Evolutionary conservation across 2,113 vertebrate species (phyloP).

Genomic region (Mus pahari): DNA sequence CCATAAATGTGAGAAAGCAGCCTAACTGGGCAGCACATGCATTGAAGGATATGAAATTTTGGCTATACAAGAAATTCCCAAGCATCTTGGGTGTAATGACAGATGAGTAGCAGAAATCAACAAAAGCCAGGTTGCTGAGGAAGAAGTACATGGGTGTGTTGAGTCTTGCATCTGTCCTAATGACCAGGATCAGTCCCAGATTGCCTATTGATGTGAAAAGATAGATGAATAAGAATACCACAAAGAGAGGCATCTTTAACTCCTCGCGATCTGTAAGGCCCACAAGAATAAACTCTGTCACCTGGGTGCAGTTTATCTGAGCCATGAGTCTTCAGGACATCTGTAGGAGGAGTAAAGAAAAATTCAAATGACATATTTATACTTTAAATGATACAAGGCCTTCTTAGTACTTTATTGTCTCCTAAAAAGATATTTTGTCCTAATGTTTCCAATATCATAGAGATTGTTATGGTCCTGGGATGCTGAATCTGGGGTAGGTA

Average conservation of each 20-base stretch:
- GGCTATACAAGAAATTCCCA: slow-evolving; percentile 53
- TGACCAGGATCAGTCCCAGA: slow-evolving; percentile 59
- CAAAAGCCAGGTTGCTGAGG: slow-evolving; percentile 65
- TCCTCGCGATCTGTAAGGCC: slow-evolving; percentile 35
- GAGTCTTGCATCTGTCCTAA: slow-evolving; percentile 52
- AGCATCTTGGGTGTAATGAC: slow-evolving; percentile 66
- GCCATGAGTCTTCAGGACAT: not conserved
- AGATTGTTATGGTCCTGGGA: rapidly evolving
- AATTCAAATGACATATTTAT: not conserved
- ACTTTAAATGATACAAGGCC: not conserved
- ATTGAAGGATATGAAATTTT: slow-evolving; percentile 48
- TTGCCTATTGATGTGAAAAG: slow-evolving; percentile 68
- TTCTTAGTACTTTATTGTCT: not conserved
- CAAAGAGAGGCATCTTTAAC: slow-evolving; percentile 57
- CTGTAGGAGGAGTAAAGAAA: not conserved
- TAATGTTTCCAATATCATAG: not conserved
- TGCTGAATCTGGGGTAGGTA: not conserved
- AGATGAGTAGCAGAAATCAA: slow-evolving; percentile 67
- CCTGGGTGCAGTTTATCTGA: slow-evolving; percentile 51
- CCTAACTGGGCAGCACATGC: slow-evolving; percentile 58
- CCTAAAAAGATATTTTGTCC: not conserved
- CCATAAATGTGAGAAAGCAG: slow-evolving; percentile 53
- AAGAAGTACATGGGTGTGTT: slow-evolving; percentile 75
- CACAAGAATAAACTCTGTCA: slow-evolving; percentile 44
- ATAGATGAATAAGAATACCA: slow-evolving; percentile 62